Base-by-base conservation (phyloP, 2,888 invertebrate genomes). In the Apocheima hispidaria region DNA sequence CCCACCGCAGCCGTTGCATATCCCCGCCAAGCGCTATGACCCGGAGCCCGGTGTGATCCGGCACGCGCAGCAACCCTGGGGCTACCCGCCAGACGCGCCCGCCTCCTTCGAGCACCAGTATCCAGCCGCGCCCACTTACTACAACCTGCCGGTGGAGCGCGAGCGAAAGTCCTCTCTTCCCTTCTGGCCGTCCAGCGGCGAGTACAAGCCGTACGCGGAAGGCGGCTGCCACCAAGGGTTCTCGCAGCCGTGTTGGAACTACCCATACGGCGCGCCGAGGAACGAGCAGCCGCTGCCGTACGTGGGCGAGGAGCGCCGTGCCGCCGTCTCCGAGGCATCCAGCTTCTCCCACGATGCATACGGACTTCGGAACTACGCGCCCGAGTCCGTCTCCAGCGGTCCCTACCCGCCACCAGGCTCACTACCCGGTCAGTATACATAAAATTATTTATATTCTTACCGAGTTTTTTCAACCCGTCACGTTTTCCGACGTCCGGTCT, bases 321-420 rank as follows among this genome's bases (percentile, higher is more conserved):
- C 96, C 69, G 94, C 94, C 35, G 94, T 94, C 60, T 94, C 94
- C 67, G 93, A 94, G 75, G 94, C 94, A 6, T 93, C 93, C 54
- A 94, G 94, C 66, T 96, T 96, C 86, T 94, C 95, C 36, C 96
- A 96, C 86, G 96, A 96, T 72, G 94, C 96, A 58, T 96, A 96
- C 82, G 95, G 95, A 54, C 94, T 96, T 58, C 94, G 96, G 78
- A 96, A 96, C 88, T 96, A 96, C 85, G 94, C 93, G 54, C 95
- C 95, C 2, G 96, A 96, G 84, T 94, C 95, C 44, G 96, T 96
- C 69, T 95, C 95, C 74, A 95, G 95, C 75, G 95, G 95, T 62
- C 96, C 96, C 40, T 96, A 96, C 79, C 96, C 96, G 79, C 95
- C 96, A 79, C 95, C 96, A 94, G 96, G 96, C 95, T 94, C 94